Base-by-base conservation (phyloP, 2,797 vertebrate genomes). In the Amniataba percoides region DNA sequence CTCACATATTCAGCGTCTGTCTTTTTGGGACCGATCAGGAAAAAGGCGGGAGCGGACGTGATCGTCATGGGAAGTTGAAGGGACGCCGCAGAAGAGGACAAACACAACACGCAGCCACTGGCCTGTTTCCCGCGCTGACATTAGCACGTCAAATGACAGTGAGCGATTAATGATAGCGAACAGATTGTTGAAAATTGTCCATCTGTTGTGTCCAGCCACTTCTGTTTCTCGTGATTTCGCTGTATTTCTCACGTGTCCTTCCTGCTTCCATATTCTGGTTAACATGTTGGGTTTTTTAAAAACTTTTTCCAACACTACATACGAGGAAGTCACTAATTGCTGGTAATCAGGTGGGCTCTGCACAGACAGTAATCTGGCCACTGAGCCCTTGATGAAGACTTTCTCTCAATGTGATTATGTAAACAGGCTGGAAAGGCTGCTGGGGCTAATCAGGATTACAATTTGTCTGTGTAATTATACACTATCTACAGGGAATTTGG, bases 401-500 rank as follows among this genome's bases (percentile, higher is more conserved):
- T 89, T 89, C 83, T 89, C 86, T 88, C 84, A 86, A 79, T 91
- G 83, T 92, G 92, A 92, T 93, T 92, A 92, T 92, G 90, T 91
- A 93, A 90, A 93, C 85, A 90, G 87, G 64, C 85, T 91, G 83
- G 84, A 86, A 91, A 88, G 86, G 86, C 90, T 92, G 90, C 83
- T 82, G 68, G 78, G 84, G 88, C 88, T 94, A 93, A 94, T 93
- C 90, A 89, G 93, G 92, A 94, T 94, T 91, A 94, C 92, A 91
- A 89, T 93, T 92, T 92, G 88, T 90, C 88, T 82, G 86, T 89
- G 89, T 92, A 94, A 94, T 94, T 93, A 92, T 87, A 88, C 89
- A 75, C 83, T 84, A 92, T 91, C 90, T 92, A 79, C 79, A 68
- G 85, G 87, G 88, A 92, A 83, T 86, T 72, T 57, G 70, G 85